These are phyloP conservation scores for Charaxes varanes DNA, from an alignment of 1,140 invertebrate species.

Conservation along the genomic window DNA sequence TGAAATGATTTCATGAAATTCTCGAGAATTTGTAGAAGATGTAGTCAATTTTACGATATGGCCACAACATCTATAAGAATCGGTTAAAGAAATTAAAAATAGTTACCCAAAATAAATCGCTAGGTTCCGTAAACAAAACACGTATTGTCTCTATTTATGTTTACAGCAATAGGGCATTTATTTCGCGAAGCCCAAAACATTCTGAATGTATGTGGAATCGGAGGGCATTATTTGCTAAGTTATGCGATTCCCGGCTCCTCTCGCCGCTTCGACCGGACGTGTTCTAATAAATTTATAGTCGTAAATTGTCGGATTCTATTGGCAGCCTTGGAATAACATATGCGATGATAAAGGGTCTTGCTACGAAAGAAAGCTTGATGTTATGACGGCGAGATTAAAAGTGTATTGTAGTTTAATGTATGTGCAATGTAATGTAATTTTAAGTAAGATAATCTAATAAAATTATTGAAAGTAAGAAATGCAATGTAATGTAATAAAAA, in stretches of 20 bases:
- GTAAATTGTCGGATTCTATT: slow-evolving; percentile 19
- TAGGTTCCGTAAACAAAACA: neutral
- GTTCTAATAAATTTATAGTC: slow-evolving; percentile 22
- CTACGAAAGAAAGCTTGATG: slow-evolving; percentile 5
- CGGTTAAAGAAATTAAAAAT: too few species aligned
- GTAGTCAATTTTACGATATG: too few species aligned
- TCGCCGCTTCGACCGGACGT: slow-evolving; percentile 16
- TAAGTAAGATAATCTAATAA: too few species aligned
- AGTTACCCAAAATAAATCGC: neutral
- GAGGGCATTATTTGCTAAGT: slow-evolving; percentile 17
- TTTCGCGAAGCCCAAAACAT: neutral
- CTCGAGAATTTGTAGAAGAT: too few species aligned
- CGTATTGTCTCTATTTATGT: slow-evolving; percentile 3
- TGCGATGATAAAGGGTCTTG: slow-evolving; percentile 13
- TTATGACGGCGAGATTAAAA: too few species aligned
- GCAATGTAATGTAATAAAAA: too few species aligned
- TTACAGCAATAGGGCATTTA: slow-evolving; percentile 1
- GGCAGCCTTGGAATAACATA: slow-evolving; percentile 12
- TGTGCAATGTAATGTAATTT: too few species aligned
- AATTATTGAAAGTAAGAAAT: too few species aligned
- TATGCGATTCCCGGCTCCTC: slow-evolving; percentile 18
- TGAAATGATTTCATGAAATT: too few species aligned
- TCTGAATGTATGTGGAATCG: slow-evolving; percentile 8
- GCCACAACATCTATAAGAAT: too few species aligned
- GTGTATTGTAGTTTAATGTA: too few species aligned